Evolutionary conservation across 2,888 invertebrate species (phyloP), one percentile per base, ranked within the genome.

Genomic region (Dromius quadrimaculatus): DNA sequence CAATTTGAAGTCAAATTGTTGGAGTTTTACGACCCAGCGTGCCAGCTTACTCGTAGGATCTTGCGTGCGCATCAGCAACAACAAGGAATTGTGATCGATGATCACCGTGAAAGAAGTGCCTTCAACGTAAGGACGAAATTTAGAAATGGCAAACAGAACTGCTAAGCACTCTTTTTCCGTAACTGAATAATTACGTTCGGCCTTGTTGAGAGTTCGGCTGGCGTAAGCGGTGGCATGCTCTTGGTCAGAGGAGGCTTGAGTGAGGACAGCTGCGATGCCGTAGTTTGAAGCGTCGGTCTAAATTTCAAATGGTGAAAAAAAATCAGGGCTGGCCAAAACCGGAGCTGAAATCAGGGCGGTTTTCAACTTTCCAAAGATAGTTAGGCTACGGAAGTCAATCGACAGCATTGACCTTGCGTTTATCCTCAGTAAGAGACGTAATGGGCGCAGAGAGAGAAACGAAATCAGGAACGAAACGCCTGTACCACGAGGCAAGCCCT

Each of bases 1-100:
- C 28, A 72, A 63, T 6, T 65, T 66, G 57, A 78, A 73, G 13
- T 66, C 34, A 73, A 75, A 71, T 73, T 71, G 73, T 6, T 73
- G 70, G 3, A 76, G 34, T 13, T 57, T 59, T 3, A 74, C n/a
- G 11, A 23, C 69, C 74, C 76, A 79, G 13, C 77, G 61, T 0
- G 77, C 76, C 17, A 79, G 41, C 13, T 76, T 45, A 1, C 76
- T 78, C 28, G 73, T 74, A 0, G 77, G 74, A 19, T 76, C 76
- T 47, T 76, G 75, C 47, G 77, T 66, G 2, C 65, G 70, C 72
- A 76, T 69, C 0, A 79, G 70, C 76, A 76, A 77, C 23, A 73
- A 61, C 0, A 79, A 61, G 3, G 75, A 75, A 11, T 72, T 66
- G 34, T 76, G 75, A 71, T 78, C 77, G 1, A 77, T 73, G 34